Conservation (phyloP, 1,140 invertebrate genomes). For the Eumaeus atala region DNA sequence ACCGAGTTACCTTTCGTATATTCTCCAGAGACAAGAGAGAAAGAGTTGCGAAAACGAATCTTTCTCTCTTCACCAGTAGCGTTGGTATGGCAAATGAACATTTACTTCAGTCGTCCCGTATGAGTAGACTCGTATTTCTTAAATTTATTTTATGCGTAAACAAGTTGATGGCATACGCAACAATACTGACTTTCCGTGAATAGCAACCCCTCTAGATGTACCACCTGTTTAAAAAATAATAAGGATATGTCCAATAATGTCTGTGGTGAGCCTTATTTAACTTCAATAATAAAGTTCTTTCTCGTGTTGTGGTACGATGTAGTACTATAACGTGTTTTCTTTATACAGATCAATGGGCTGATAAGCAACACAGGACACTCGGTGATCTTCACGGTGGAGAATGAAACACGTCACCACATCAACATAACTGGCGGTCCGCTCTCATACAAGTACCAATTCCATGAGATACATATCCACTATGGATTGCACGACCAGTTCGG, state of each 20-base stretch:
- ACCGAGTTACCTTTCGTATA: no score
- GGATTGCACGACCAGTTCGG: constrained; percentile 89
- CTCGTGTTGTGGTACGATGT: neutral
- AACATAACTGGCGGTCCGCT: constrained; percentile 95
- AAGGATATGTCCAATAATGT: no score
- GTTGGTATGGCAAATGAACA: no score
- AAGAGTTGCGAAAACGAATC: no score
- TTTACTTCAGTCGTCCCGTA: no score
- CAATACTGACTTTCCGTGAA: no score
- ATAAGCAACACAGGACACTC: constrained; percentile 95
- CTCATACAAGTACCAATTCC: constrained; percentile 96
- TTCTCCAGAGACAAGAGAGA: no score
- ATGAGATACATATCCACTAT: constrained; percentile 92
- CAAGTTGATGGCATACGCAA: no score
- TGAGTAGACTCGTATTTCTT: no score
- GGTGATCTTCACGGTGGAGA: constrained; percentile 92
- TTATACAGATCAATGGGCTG: constrained; percentile 84
- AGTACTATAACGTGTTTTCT: constrained; percentile 16
- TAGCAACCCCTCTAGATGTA: no score
- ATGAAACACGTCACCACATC: constrained; percentile 86
- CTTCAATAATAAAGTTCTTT: neutral
- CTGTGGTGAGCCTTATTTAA: neutral
- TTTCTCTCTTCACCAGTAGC: no score
- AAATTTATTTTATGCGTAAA: no score
- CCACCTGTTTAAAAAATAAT: neutral